Base-by-base conservation (phyloP, 2,113 vertebrate genomes). In the Calidris pugnax region DNA sequence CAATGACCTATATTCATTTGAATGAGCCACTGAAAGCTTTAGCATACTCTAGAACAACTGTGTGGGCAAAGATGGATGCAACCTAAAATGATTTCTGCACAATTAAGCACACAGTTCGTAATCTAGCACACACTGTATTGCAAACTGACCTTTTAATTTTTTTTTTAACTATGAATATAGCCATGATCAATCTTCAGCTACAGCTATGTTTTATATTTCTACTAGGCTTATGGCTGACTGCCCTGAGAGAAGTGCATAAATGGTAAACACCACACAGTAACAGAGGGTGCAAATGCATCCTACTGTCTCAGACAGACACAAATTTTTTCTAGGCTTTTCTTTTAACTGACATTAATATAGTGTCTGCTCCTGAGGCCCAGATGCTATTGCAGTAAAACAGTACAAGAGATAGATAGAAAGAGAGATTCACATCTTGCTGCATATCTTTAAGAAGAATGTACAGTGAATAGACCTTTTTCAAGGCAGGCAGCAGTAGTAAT, bases 1-100 rank as follows among this genome's bases (percentile, higher is more conserved):
- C 71, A 96, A 33, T 85, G 92, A 92, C 56, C 47, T 89, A 92
- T 35, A 82, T 92, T 87, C 85, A 47, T 47, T 22, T 81, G 90
- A 93, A 83, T 51, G 47, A 17, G 68, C 53, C 68, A 47, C 60
- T 77, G 79, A 86, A 56, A 35, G 22, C 33, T 91, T 60, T 69
- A 83, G 55, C 53, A 67, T 57, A 30, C 39, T 68, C 73, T 68
- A 66, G 51, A 77, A 76, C 43, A 64, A 45, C 13, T 18, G 4
- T 33, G 47, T 37, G n/a, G 68, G 43, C 64, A 82, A 79, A 76
- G 28, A 62, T 6, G 24, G 26, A 77, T 16, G 43, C n/a, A 90
- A 76, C 48, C 18, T 19, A 50, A 75, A 83, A 86, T 30, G 9
- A 19, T 13, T 88, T 83, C 27, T 62, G 41, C 0, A 0, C 55